Evolutionary conservation across 2,113 vertebrate genomes (phyloP), one percentile per base, ranked within the genome.

Genomic region (Brachyhypopomus gauderio): DNA sequence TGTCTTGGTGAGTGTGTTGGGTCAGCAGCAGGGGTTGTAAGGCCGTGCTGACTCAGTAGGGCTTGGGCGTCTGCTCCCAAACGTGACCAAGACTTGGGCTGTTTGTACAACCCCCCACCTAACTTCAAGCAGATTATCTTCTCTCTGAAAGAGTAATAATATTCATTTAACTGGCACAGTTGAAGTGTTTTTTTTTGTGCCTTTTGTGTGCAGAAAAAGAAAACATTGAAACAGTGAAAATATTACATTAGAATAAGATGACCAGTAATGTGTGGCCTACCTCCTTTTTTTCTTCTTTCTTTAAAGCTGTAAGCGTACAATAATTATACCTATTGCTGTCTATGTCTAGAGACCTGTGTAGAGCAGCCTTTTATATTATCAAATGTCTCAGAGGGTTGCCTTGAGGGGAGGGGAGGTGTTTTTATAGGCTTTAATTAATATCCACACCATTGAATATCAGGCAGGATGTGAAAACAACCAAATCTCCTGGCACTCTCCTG

Each of bases 381-480:
- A 62, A 23, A 62, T 16, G 64, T 78, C 83, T 85, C 84, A 20
- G 12, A 82, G 77, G 84, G 72, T 66, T 56, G 6, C 48, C 63
- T 34, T 27, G 27, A 5, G 3, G 16, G 34, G 55, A 78, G 82
- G 72, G 78, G 76, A 85, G 79, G 78, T 8, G 56, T 58, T 67
- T 38, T 67, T 78, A 55, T 14, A 82, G 58, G 81, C 77, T 75
- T 89, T 93, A 93, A 93, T 93, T 91, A 91, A 91, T 92, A 90
- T 86, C 77, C 86, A 87, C 81, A 86, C 87, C 88, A 78, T 82
- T 85, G 89, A 83, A 76, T 67, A 88, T 88, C 78, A 86, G 75
- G 83, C 69, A 22, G 64, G 83, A 88, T 90, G 90, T 85, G 87
- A 91, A 92, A 92, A 93, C 90, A 91, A 89, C 88, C 85, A 88